Conservation (phyloP, 1,140 invertebrate genomes). For the Drosophila sucinea region DNA sequence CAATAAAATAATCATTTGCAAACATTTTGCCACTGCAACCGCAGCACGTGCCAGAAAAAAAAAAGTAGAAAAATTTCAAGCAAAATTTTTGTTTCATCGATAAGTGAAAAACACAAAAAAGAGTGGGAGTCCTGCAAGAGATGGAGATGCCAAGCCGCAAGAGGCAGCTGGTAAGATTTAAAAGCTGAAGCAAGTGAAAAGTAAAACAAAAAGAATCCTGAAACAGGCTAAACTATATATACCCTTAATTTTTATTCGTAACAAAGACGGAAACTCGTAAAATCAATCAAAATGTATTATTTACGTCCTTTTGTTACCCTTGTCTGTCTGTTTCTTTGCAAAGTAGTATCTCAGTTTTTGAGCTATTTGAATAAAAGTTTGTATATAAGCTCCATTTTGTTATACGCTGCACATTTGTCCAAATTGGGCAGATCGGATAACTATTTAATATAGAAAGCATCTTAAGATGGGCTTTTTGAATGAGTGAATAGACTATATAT, state of each 20-base stretch:
- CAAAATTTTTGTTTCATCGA: constrained; percentile 63
- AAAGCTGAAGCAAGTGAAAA: constrained; percentile 5
- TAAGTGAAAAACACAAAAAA: constrained; percentile 41
- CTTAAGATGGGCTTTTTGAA: no score
- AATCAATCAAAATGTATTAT: no score
- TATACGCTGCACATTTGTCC: no score
- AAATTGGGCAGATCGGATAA: no score
- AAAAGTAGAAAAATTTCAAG: constrained; percentile 17
- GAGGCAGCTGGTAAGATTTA: constrained; percentile 26
- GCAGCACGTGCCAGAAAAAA: constrained; percentile 66
- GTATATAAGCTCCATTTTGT: no score
- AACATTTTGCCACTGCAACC: constrained; percentile 70
- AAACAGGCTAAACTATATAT: background rate
- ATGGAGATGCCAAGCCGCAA: constrained; percentile 34
- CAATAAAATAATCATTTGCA: constrained; percentile 81
- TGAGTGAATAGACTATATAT: no score
- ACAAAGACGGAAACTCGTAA: no score
- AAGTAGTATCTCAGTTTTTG: no score
- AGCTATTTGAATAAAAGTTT: no score
- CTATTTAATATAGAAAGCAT: no score
- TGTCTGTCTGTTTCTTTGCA: no score
- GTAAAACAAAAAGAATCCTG: background rate
- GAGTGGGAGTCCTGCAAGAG: background rate
- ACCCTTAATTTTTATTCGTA: background rate
- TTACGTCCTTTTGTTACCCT: no score